These are phyloP conservation scores for Aphodius sticticus DNA, from an alignment of 2,888 invertebrate species.

Conservation along the genomic window DNA sequence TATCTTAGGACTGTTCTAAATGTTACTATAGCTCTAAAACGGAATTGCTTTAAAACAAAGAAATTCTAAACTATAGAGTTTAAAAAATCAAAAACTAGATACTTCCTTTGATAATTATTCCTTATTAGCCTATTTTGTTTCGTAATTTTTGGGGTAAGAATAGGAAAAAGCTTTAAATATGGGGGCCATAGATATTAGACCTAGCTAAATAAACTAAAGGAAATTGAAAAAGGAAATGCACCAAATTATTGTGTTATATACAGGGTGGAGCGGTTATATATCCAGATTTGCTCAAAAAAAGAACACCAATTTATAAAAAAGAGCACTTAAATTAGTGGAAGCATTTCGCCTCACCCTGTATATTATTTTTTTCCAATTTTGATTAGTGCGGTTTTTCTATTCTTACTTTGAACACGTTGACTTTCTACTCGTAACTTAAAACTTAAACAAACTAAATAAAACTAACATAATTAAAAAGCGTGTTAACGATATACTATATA, in stretches of 20 bases:
- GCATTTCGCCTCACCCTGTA: not conserved
- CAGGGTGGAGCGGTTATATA: not conserved
- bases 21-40: not conserved
- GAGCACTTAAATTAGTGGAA: no score
- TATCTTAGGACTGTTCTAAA: constrained; percentile 41
- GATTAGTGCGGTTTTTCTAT: not conserved
- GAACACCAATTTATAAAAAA: not conserved
- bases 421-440: not conserved
- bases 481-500: not conserved
- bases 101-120: not conserved
- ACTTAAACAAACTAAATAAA: not conserved
- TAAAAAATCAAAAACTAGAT: not conserved
- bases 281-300: not conserved
- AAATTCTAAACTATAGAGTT: not conserved
- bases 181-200: not conserved
- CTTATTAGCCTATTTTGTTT: not conserved
- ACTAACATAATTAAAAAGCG: not conserved
- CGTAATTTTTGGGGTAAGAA: not conserved
- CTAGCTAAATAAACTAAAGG: not conserved
- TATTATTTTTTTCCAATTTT: not conserved
- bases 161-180: not conserved
- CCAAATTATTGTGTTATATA: not conserved
- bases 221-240: not conserved
- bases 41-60: constrained; percentile 29
- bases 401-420: not conserved